Base-by-base conservation (phyloP, 1,140 invertebrate species). In the Battus philenor region DNA sequence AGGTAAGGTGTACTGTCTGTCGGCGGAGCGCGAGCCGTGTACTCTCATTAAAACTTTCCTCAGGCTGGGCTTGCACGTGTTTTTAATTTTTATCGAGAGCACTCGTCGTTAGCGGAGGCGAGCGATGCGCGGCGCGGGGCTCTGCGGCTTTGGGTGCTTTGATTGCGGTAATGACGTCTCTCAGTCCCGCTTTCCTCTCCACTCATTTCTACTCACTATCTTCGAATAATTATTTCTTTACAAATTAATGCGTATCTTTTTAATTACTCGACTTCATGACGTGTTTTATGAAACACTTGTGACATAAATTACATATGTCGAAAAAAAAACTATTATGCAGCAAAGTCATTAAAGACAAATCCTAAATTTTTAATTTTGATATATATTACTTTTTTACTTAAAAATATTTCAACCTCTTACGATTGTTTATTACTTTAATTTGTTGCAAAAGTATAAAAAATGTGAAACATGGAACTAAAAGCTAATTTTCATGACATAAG, bases 61-160 rank as follows among this genome's bases (percentile, higher is more conserved):
- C 74, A 69, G 78, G 69, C 74, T 73, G 73, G 71, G 74, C 70
- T 73, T 75, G 80, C 78, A 84, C 80, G 80, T 84, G 80, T 85
- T 85, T 85, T 85, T 85, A 85, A 82, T 85, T 85, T 85, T 82
- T 85, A 85, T 85, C 78, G 81, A 85, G 81, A 85, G 81, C 76
- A 66, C 81, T 85, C 71, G 59, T 80, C 74, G 76, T 79, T 76
- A 76, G 72, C 70, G 59, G 57, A 33, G 47, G 45, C 33, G 51
- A 13, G 32, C 9, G 43, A 9, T 15, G 15, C 8, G 38, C 36
- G 27, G 54, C 55, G 54, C 54, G 59, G 60, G 55, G 57, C 52
- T 53, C 58, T 75, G 72, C 66, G 74, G 70, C 62, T 72, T 69
- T 53, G 66, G 45, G 44, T 54, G 69, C 81, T 85, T 85, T 85